Evolutionary conservation across 2,113 vertebrate species (phyloP).

Genomic region (Nibea coibor): DNA sequence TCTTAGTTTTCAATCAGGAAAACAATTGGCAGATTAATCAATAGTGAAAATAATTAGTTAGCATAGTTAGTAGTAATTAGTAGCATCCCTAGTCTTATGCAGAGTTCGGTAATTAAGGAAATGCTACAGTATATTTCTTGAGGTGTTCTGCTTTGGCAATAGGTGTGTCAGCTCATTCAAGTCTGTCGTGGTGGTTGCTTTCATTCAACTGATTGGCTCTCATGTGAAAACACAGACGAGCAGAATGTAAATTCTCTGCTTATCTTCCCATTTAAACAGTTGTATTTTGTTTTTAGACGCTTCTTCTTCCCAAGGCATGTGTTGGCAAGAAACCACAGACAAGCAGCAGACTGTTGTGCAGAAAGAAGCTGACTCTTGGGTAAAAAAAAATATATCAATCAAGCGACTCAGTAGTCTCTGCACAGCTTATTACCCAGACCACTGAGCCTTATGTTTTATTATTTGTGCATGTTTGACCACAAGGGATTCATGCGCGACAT

Average conservation of each 20-base stretch:
- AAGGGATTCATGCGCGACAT: slow-evolving; percentile 41
- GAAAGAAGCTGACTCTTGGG: slow-evolving; percentile 35
- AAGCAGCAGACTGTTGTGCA: slow-evolving; percentile 31
- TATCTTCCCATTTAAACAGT: slow-evolving; percentile 68
- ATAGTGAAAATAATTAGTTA: not conserved
- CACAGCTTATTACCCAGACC: slow-evolving; percentile 20
- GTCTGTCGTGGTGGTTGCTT: not conserved
- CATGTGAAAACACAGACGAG: slow-evolving; percentile 52
- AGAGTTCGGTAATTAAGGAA: not conserved
- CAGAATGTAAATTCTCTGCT: slow-evolving; percentile 61
- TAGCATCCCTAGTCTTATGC: not conserved
- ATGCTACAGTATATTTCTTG: not conserved
- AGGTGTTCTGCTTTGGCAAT: not conserved
- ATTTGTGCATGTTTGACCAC: slow-evolving; percentile 51
- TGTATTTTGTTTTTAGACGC: slow-evolving; percentile 67
- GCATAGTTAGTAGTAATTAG: too few relatives aligned
- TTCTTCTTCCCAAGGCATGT: slow-evolving; percentile 65
- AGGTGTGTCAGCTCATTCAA: not conserved
- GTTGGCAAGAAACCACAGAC: slow-evolving; percentile 74
- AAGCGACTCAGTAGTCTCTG: slow-evolving; percentile 6
- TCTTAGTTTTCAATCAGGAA: not conserved
- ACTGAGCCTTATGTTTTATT: slow-evolving; percentile 27
- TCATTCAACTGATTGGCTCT: slow-evolving; percentile 18
- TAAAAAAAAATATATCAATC: slow-evolving; percentile 49
- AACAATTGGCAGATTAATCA: not conserved